Percentiles rank a stretch among this genome's conserved stretches.
These are phyloP conservation scores for Drosophila vallismaia DNA, from an alignment of 2,888 invertebrate species.

Conservation along the genomic window DNA sequence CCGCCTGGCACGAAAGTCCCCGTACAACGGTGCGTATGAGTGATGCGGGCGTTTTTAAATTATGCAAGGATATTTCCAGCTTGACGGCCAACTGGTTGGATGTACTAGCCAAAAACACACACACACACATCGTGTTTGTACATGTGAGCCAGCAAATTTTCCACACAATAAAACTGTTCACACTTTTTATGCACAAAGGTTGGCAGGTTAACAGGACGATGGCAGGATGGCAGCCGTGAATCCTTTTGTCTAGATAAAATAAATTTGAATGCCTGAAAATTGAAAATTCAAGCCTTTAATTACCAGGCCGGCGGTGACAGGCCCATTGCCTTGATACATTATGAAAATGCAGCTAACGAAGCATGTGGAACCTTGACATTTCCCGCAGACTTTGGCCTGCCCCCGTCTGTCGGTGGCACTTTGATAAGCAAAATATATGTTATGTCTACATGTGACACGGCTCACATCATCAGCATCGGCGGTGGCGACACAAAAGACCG, in stretches of 20 bases:
- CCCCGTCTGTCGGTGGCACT: constrained; percentile 35
- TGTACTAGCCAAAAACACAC: constrained; percentile 13
- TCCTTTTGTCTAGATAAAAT: constrained; percentile 14
- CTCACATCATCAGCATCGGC: constrained; percentile 22
- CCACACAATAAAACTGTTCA: constrained; percentile 74
- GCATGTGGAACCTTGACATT: constrained; percentile 36
- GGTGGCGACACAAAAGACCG: constrained; percentile 37
- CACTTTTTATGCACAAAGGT: constrained; percentile 58
- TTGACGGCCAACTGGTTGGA: constrained; percentile 38
- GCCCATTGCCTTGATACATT: constrained; percentile 23
- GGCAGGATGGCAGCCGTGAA: neutral
- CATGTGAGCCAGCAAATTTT: constrained; percentile 60
- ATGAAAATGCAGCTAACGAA: constrained; percentile 41
- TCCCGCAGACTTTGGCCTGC: constrained; percentile 23
- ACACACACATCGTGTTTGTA: neutral
- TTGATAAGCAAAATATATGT: constrained; percentile 46
- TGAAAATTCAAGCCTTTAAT: constrained; percentile 38
- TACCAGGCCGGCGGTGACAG: constrained; percentile 1
- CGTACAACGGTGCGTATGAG: constrained; percentile 43
- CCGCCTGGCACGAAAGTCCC: constrained; percentile 15
- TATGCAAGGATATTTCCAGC: constrained; percentile 59
- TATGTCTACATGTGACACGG: constrained; percentile 9
- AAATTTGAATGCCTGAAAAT: constrained; percentile 27
- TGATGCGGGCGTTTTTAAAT: constrained; percentile 54
- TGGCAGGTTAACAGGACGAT: neutral